Percentiles rank a stretch among this genome's conserved stretches.
phyloP scores from a whole-genome alignment of 2,888 invertebrate genomes.

The Platycnemis pennipes region DNA sequence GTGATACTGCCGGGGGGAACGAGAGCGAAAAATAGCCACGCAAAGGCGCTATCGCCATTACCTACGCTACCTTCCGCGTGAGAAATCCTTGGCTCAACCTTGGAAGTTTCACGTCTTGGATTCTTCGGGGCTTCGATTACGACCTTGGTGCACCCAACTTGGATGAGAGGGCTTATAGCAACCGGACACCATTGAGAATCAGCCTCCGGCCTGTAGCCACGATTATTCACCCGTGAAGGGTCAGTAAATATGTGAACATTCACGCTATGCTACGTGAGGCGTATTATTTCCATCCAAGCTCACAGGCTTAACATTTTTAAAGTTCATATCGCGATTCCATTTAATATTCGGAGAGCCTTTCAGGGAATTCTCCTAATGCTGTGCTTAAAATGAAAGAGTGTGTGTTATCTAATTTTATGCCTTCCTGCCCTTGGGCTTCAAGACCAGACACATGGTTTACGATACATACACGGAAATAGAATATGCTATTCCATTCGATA shows the following conservation, averaged over 20 bases:
- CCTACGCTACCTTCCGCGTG: background rate
- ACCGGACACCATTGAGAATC: background rate
- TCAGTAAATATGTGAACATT: background rate
- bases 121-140: background rate
- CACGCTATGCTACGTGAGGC: no score
- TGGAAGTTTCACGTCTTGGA: background rate
- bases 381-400: no score
- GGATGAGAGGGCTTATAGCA: background rate
- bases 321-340: no score
- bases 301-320: no score
- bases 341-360: no score
- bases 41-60: background rate
- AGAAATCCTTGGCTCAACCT: slow-evolving; percentile 22
- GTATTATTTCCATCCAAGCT: no score
- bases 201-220: background rate
- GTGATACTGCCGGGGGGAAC: background rate
- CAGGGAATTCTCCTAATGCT: no score
- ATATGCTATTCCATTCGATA: no score
- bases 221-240: slow-evolving; percentile 18
- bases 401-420: no score
- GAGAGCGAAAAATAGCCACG: background rate
- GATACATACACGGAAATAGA: no score
- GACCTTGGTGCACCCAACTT: background rate
- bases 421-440: no score
- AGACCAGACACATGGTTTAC: no score